Evolutionary conservation across 2,113 vertebrate species (phyloP), one percentile per base, ranked within the genome.

Genomic region (Colistium nudipinnis): DNA sequence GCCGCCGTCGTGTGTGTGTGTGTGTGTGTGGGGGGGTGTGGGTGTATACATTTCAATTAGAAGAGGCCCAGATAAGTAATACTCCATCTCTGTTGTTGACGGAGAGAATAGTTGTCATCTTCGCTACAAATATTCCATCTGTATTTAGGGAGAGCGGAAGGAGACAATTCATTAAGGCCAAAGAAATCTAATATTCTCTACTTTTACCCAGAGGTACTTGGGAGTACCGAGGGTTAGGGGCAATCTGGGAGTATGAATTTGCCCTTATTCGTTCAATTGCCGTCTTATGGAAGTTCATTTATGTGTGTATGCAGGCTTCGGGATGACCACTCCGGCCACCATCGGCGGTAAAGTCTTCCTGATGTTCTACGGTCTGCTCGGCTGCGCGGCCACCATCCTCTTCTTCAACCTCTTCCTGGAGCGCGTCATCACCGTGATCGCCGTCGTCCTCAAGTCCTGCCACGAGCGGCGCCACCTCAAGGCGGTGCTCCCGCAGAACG

Each of bases 351-450:
- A 98, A 87, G 86, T 97, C 87, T 99, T 99, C 83, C 93, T 99
- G 69, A 98, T 98, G 86, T 96, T 98, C 74, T 98, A 97, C 0
- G 97, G 98, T 49, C 94, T 98, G 45, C 84, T 99, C 1, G 98
- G 97, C 64, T 99, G 97, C 2, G 95, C 98, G 0, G 95, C 96
- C 73, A 97, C 96, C 86, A 97, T 99, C 88, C 84, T 99, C 78
- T 99, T 98, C 91, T 98, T 99, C 88, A 99, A 98, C 90, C 93
- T 99, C 48, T 99, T 99, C 84, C 90, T 99, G 85, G 97, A 99
- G 84, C 95, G 97, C 0, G 93, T 99, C 78, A 97, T 98, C 91
- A 96, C 96, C 0, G 91, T 97, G 74, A 95, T 99, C 24, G 96
- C 96, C 38, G 94, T 90, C 0, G 49, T 96, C 74, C 94, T 98